Evolutionary conservation across 2,797 vertebrate species (phyloP), one percentile per base, ranked within the genome.

Genomic region (Salarias fasciatus): DNA sequence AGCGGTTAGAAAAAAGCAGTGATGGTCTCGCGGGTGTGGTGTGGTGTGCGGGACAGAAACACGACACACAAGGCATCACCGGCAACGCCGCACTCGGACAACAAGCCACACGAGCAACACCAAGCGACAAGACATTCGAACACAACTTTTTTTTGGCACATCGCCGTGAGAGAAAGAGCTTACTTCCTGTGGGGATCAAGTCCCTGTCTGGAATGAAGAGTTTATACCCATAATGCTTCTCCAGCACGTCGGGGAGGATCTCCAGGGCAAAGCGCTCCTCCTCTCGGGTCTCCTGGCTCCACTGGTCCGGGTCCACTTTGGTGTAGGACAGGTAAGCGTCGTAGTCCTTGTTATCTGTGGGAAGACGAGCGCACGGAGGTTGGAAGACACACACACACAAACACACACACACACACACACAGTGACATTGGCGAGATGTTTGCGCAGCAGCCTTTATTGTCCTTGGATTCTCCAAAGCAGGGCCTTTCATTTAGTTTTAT

Each of bases 221-320:
- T 84, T 98, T 98, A 90, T 99, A 99, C 76, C 97, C 97, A 86
- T 98, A 99, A 91, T 99, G 97, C 86, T 98, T 99, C 93, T 99
- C 97, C 85, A 99, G 93, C 88, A 99, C 97, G 83, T 99, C 97
- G 56, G 97, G 97, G 69, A 99, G 92, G 84, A 98, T 97, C 93
- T 99, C 97, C 80, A 98, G 94, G 80, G 97, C 97, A 92, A 99
- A 98, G 70, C 95, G 95, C 84, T 99, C 97, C 91, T 99, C 97
- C 86, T 99, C 96, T 24, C 95, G 92, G 50, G 95, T 96, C 90
- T 99, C 97, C 89, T 98, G 97, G 88, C 95, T 97, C 97, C 97
- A 99, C 77, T 99, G 97, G 83, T 98, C 97, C 53, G 96, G 96
- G 85, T 99, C 97, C 90, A 98, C 96, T 94, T 98, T 99, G 87